Percentiles rank a stretch among this genome's conserved stretches.
These are phyloP conservation scores for Diprion similis DNA, from an alignment of 1,140 invertebrate species.

Conservation along the genomic window DNA sequence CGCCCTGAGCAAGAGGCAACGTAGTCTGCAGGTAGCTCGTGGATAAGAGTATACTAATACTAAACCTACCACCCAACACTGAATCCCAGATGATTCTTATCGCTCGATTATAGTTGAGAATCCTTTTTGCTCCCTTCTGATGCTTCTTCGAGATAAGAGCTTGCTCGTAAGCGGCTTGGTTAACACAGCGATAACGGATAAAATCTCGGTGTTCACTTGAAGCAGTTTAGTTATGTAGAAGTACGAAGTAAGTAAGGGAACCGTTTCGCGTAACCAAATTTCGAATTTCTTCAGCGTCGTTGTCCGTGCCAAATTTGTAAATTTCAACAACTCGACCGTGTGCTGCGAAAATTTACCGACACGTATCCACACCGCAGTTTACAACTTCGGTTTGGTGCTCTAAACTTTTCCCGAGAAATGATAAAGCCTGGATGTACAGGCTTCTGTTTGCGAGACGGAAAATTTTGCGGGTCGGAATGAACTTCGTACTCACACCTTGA, in stretches of 20 bases:
- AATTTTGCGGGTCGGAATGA: not conserved
- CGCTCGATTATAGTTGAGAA: not conserved
- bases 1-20: too few species aligned
- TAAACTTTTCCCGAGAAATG: too few species aligned
- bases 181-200: not conserved
- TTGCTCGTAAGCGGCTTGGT: constrained; percentile 2
- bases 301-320: too few species aligned
- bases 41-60: not conserved
- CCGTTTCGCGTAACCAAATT: too few species aligned
- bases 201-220: not conserved
- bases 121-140: constrained; percentile 1
- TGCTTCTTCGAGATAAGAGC: not conserved
- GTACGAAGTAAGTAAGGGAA: too few species aligned
- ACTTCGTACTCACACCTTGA: not conserved
- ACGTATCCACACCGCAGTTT: too few species aligned
- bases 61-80: not conserved
- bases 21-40: not conserved
- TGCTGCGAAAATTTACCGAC: too few species aligned
- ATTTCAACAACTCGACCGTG: too few species aligned
- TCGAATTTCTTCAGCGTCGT: too few species aligned
- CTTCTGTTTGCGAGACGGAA: not conserved
- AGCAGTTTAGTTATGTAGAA: too few species aligned
- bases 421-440: not conserved
- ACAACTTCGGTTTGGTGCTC: too few species aligned
- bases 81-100: constrained; percentile 4